phyloP scores from a whole-genome alignment of 2,797 vertebrate species.

The Chromobotia macracanthus region DNA sequence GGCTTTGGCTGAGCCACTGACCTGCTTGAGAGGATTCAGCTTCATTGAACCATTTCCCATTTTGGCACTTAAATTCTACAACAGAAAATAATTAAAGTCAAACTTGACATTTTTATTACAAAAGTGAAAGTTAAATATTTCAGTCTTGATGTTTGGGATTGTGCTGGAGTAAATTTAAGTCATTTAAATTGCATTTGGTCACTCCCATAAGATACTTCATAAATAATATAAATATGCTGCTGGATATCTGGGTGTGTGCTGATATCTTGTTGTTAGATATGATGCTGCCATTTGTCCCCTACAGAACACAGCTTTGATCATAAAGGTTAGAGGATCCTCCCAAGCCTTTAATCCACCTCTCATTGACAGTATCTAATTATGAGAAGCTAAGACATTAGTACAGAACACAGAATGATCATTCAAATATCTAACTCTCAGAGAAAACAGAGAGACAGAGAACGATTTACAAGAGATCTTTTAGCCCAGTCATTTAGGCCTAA shows the following conservation, averaged over 20 bases:
- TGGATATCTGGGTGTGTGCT: slow-evolving; percentile 25
- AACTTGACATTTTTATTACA: neutral
- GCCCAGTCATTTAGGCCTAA: slow-evolving; percentile 65
- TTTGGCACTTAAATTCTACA: slow-evolving; percentile 39
- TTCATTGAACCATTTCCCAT: slow-evolving; percentile 92
- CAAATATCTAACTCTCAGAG: neutral
- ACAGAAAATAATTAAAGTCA: slow-evolving; percentile 2
- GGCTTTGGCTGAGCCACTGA: slow-evolving; percentile 66
- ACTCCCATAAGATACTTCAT: neutral
- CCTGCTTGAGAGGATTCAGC: slow-evolving; percentile 82
- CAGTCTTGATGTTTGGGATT: neutral
- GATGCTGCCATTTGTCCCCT: slow-evolving; percentile 44
- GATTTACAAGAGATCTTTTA: slow-evolving; percentile 53
- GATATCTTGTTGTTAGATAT: slow-evolving; percentile 30
- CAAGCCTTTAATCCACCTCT: slow-evolving; percentile 48
- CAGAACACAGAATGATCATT: neutral
- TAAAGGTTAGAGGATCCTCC: slow-evolving; percentile 53
- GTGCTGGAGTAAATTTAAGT: neutral
- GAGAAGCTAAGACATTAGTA: slow-evolving; percentile 25
- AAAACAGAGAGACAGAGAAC: slow-evolving; percentile 49
- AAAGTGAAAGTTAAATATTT: neutral
- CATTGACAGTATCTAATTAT: slow-evolving; percentile 47
- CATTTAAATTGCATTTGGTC: neutral
- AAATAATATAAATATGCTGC: slow-evolving; percentile 19
- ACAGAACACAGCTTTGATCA: slow-evolving; percentile 49